Evolutionary conservation across 2,113 vertebrate genomes (phyloP), one percentile per base, ranked within the genome.

Genomic region (Oncorhynchus masou): DNA sequence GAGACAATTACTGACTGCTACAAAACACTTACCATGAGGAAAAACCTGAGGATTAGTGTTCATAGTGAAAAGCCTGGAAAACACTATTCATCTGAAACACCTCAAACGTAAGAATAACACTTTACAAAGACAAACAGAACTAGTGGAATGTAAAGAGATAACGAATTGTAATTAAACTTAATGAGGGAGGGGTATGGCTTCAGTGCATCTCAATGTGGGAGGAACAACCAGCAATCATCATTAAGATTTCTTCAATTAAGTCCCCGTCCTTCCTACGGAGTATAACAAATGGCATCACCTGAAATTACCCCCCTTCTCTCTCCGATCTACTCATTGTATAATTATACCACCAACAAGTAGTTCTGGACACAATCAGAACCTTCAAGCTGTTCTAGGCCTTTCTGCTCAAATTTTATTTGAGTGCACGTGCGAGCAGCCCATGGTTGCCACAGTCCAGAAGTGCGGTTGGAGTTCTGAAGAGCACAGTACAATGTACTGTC

Each of bases 1-100:
- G 85, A 86, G 86, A 87, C 87, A 91, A 90, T 92, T 89, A 89
- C 74, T 73, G 57, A 82, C 83, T 12, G 59, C 74, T 71, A 71
- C 82, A 73, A 85, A 85, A 85, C 57, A 39, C 86, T 90, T 88
- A 90, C 90, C 90, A 81, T 80, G 79, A 82, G 80, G 74, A 70
- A 87, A 86, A 90, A 85, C 85, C 71, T 78, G n/a, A 80, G 74
- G 79, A 62, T 78, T 76, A 81, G 39, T 68, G 81, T 49, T 19
- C 74, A 77, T 77, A 72, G 72, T 24, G 70, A 81, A 62, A 83
- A 73, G 65, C 79, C 78, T 51, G 79, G 45, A 84, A 79, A 83
- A 79, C 80, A 83, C 83, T 66, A 83, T 76, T 84, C 13, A 64
- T 78, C 74, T 20, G 60, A 84, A 86, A 87, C 76, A 68, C 77